phyloP scores from a whole-genome alignment of 1,140 invertebrate species.

The Lordiphosa mommai region DNA sequence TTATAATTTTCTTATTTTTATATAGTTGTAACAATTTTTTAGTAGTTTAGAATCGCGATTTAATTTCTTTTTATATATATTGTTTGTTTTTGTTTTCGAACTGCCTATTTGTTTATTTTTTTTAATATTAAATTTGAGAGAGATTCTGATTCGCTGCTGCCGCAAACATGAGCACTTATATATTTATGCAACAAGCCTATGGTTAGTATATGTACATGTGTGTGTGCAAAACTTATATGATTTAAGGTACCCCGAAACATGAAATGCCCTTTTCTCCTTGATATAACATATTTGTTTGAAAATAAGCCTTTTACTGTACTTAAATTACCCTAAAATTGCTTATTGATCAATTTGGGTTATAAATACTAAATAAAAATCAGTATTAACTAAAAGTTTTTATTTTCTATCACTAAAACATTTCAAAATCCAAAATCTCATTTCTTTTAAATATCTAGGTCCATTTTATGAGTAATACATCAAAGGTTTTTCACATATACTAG shows the following conservation, averaged over 20 bases:
- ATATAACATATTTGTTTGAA: no score
- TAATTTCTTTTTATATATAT: conserved; percentile 14
- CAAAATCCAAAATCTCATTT: no score
- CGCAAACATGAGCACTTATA: conserved; percentile 75
- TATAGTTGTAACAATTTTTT: conserved; percentile 3
- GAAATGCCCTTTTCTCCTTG: no score
- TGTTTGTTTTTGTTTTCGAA: conserved; percentile 1
- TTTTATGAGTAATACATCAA: no score
- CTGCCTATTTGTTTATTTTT: conserved; percentile 16
- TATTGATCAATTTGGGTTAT: no score
- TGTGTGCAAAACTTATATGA: neutral
- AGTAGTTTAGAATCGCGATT: conserved; percentile 9
- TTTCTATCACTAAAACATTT: no score
- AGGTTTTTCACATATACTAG: no score
- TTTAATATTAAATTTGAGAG: conserved; percentile 19
- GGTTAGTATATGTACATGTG: conserved; percentile 57
- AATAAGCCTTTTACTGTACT: no score
- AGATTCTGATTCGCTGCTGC: conserved; percentile 60
- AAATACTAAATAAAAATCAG: no score
- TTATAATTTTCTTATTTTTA: conserved; percentile 1
- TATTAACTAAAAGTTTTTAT: no score
- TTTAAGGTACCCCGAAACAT: neutral
- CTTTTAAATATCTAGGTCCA: no score
- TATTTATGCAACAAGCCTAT: conserved; percentile 70
- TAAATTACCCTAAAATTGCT: no score